These are phyloP conservation scores for Centropristis striata DNA, from an alignment of 2,113 vertebrate species.

Conservation along the genomic window DNA sequence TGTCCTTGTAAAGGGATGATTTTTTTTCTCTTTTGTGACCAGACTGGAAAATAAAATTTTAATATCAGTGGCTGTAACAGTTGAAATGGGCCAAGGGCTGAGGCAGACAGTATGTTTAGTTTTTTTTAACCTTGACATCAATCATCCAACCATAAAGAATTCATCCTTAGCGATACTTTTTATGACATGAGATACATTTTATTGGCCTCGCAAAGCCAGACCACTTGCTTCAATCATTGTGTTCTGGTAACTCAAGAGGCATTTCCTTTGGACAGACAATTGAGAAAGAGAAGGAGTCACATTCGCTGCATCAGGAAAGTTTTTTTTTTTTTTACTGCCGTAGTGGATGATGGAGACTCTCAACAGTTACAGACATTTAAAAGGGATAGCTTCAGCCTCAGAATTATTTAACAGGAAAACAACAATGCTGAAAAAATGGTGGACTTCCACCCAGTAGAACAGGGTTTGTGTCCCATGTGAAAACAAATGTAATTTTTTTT, in stretches of 20 bases:
- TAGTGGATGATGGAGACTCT: neutral
- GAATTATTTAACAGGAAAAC: too few relatives aligned
- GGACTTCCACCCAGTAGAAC: too few relatives aligned
- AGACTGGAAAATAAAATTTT: slow-evolving; percentile 46
- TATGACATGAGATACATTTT: slow-evolving; percentile 62
- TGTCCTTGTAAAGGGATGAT: slow-evolving; percentile 43
- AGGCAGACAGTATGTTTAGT: slow-evolving; percentile 38
- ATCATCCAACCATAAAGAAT: slow-evolving; percentile 58
- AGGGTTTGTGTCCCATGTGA: too few relatives aligned
- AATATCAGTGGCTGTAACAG: slow-evolving; percentile 19
- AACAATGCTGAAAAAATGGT: too few relatives aligned
- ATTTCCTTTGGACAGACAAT: slow-evolving; percentile 4
- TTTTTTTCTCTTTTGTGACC: slow-evolving; percentile 32
- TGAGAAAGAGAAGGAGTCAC: slow-evolving; percentile 13
- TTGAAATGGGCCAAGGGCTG: slow-evolving; percentile 10
- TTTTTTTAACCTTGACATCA: slow-evolving; percentile 60
- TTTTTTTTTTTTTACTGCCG: slow-evolving; percentile 1
- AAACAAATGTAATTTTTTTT: too few relatives aligned
- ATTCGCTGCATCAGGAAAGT: neutral
- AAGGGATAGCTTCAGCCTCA: neutral
- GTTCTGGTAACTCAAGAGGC: slow-evolving; percentile 33
- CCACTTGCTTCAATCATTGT: slow-evolving; percentile 43
- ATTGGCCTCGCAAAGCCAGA: slow-evolving; percentile 63
- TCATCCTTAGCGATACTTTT: slow-evolving; percentile 56
- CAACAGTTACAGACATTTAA: slow-evolving; percentile 10